Evolutionary conservation across 2,113 vertebrate genomes (phyloP).

Genomic region (Lampris incognitus): DNA sequence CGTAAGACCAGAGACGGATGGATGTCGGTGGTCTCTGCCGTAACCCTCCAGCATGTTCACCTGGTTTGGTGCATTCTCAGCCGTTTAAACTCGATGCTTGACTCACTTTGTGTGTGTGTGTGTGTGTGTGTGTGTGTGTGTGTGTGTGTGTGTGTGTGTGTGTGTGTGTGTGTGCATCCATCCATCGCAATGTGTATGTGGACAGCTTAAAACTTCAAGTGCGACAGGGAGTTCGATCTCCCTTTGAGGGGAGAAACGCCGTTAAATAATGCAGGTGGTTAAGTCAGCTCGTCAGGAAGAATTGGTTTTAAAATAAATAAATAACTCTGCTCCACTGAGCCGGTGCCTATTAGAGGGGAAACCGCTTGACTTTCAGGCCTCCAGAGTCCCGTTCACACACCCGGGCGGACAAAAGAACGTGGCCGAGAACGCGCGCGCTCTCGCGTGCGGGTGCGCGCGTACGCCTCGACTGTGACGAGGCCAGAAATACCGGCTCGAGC

Average conservation of each 20-base stretch:
- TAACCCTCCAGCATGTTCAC: background rate
- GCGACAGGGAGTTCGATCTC: slow-evolving; percentile 32
- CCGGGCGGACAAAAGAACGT: slow-evolving; percentile 50
- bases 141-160: slow-evolving; percentile 11
- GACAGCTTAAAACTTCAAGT: slow-evolving; percentile 23
- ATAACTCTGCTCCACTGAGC: slow-evolving; percentile 51
- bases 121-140: background rate
- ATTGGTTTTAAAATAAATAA: slow-evolving; percentile 30
- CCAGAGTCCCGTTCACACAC: slow-evolving; percentile 44
- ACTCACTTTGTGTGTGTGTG: slow-evolving; percentile 5
- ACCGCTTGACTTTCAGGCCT: slow-evolving; percentile 49
- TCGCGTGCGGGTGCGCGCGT: too few relatives aligned
- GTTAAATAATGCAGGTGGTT: slow-evolving; percentile 78
- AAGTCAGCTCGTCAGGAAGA: slow-evolving; percentile 72
- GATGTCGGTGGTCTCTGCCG: background rate
- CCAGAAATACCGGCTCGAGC: slow-evolving; percentile 8
- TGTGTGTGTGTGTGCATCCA: slow-evolving; percentile 6
- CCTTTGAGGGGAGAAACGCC: slow-evolving; percentile 58
- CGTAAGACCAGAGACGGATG: background rate
- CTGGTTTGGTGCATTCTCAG: background rate
- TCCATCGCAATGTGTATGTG: slow-evolving; percentile 12
- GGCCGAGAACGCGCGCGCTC: slow-evolving; percentile 1
- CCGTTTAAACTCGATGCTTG: slow-evolving; percentile 41
- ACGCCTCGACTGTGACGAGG: slow-evolving; percentile 1
- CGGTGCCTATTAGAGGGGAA: slow-evolving; percentile 43